A percentile compares a stretch with the other conserved stretches of the same genome.
Conservation (phyloP, 1,140 invertebrate genomes). For the Laupala kohalensis region DNA sequence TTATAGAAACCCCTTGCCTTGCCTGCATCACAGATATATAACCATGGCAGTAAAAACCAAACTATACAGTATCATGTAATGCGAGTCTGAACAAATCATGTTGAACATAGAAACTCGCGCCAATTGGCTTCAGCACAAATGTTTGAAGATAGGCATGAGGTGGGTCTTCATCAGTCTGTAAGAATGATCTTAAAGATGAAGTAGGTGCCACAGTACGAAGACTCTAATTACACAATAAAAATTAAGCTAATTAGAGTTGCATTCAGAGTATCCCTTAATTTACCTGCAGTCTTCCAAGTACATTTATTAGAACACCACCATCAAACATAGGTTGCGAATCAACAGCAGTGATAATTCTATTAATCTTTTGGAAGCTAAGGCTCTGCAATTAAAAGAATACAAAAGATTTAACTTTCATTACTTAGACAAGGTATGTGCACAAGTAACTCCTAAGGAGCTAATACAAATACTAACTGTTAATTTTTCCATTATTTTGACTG, state of each 20-base stretch:
- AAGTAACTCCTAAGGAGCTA: too few species aligned
- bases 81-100: slow-evolving; percentile 82
- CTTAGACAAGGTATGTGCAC: background rate
- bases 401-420: background rate
- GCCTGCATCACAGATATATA: slow-evolving; percentile 25
- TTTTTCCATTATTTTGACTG: slow-evolving; percentile 88
- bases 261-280: too few species aligned
- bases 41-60: slow-evolving; percentile 19
- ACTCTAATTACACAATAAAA: too few species aligned
- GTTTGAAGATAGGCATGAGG: slow-evolving; percentile 83
- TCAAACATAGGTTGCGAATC: slow-evolving; percentile 93
- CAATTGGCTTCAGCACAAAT: slow-evolving; percentile 78
- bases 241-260: too few species aligned
- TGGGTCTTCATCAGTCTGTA: slow-evolving; percentile 80
- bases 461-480: slow-evolving; percentile 59
- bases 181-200: slow-evolving; percentile 16
- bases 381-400: slow-evolving; percentile 41
- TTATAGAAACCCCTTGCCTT: too few species aligned
- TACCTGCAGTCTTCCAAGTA: slow-evolving; percentile 85
- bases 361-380: slow-evolving; percentile 85
- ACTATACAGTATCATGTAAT: slow-evolving; percentile 57
- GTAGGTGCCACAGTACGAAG: too few species aligned
- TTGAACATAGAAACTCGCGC: slow-evolving; percentile 76
- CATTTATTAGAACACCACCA: slow-evolving; percentile 85
- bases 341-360: slow-evolving; percentile 77